Base-by-base conservation (phyloP, 2,113 vertebrate genomes). In the Nicator chloris region DNA sequence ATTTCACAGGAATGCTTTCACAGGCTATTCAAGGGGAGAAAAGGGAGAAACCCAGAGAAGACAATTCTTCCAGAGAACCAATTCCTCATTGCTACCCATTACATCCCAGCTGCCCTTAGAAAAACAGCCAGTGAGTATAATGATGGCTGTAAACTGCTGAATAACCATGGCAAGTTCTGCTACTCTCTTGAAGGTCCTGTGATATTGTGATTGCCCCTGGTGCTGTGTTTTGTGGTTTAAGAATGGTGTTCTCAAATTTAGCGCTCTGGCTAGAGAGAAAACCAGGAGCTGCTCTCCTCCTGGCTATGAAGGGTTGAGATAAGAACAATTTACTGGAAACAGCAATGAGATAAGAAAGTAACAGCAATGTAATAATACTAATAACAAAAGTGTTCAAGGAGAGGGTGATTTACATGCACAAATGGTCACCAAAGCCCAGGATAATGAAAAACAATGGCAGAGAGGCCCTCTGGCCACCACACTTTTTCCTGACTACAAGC, bases 11-110 rank as follows among this genome's bases (percentile, higher is more conserved):
- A 71, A 28, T 33, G 4, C 6, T 44, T 68, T 77, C 45, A 44
- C 8, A 40, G 24, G 6, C 10, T 71, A 6, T 15, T 80, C 30
- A 42, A 56, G 47, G 11, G 35, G 60, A 86, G 33, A 61, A 39
- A 60, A 15, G 19, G 26, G 19, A 81, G 35, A 87, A 82, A 63
- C 11, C 16, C n/a, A 31, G 53, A 50, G 10, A 9, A 56, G 5
- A 4, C 35, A 56, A 4, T 65, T 44, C n/a, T 79, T 71, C 23
- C 4, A 27, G 53, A 93, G 54, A 44, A 68, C 13, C 24, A 88
- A 31, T 51, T n/a, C 14, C 37, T 56, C 23, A 3, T 31, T 56
- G 9, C 20, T 53, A 17, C 10, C 14, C 0, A 0, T 64, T 83
- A 19, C 0, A 1, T 28, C 24, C 50, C 42, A 61, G 27, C 6